phyloP scores from a whole-genome alignment of 2,888 invertebrate genomes.

The Drosophila vallismaia region DNA sequence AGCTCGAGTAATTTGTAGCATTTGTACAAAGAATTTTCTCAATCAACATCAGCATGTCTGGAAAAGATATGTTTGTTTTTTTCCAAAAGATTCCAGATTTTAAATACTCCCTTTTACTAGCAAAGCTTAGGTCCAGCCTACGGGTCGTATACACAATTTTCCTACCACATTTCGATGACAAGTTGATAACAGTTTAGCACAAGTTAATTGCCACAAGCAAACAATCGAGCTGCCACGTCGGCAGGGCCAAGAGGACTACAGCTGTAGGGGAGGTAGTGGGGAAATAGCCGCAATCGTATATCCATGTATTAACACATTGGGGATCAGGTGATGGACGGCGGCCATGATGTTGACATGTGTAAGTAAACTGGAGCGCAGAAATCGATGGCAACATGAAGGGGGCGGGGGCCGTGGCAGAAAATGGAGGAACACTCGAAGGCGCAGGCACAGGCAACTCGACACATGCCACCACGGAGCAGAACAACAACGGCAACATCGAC shows the following conservation, averaged over 20 bases:
- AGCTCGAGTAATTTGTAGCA: conserved; percentile 25
- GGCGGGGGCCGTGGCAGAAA: not conserved
- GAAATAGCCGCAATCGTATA: conserved; percentile 33
- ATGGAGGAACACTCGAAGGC: not conserved
- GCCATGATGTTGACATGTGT: conserved; percentile 59
- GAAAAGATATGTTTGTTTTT: conserved; percentile 64
- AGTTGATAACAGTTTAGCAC: conserved; percentile 44
- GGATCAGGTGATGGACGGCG: conserved; percentile 62
- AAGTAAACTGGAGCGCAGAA: conserved; percentile 54
- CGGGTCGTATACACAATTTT: conserved; percentile 43
- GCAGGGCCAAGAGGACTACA: conserved; percentile 4
- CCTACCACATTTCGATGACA: conserved; percentile 38
- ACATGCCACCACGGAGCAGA: conserved; percentile 50
- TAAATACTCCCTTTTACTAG: not conserved
- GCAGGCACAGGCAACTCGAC: conserved; percentile 40
- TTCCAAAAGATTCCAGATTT: not conserved
- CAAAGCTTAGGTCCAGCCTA: conserved; percentile 12
- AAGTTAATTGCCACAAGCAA: conserved; percentile 51
- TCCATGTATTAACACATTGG: conserved; percentile 59
- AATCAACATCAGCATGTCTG: conserved; percentile 69
- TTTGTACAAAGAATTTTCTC: conserved; percentile 41
- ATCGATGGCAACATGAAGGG: conserved; percentile 21
- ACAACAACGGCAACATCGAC: conserved; percentile 31
- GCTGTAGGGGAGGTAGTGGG: not conserved
- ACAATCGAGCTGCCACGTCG: conserved; percentile 24